These are phyloP conservation scores for Eidolon helvum DNA, from an alignment of 2,113 vertebrate species.

Conservation along the genomic window DNA sequence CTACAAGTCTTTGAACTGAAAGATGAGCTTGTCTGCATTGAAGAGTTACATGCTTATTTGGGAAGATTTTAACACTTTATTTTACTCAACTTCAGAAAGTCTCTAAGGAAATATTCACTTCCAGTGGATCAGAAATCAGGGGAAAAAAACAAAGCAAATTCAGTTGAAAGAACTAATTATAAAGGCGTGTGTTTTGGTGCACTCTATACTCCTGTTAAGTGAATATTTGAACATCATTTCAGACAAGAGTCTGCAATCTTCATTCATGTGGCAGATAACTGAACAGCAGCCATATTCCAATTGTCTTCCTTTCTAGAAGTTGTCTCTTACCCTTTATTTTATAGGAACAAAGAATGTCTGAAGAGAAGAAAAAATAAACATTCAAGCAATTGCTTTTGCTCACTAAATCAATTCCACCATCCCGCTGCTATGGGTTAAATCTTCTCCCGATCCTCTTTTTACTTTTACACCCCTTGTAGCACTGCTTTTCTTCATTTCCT, in stretches of 20 bases:
- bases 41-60: background rate
- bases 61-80: background rate
- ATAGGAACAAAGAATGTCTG: background rate
- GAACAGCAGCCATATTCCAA: background rate
- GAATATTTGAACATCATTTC: background rate
- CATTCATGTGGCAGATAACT: background rate
- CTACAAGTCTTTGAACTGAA: constrained; percentile 35
- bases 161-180: background rate
- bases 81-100: background rate
- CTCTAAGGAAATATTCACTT: constrained; percentile 34
- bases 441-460: background rate
- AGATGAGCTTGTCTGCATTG: background rate
- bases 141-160: background rate
- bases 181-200: background rate
- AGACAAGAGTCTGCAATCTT: background rate
- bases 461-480: background rate
- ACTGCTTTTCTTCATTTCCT: background rate
- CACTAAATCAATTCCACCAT: background rate
- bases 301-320: background rate
- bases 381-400: background rate
- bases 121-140: constrained; percentile 27
- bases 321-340: constrained; percentile 16
- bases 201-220: background rate
- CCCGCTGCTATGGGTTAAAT: background rate
- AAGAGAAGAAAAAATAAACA: background rate